Evolutionary conservation across 2,888 invertebrate genomes (phyloP), one percentile per base, ranked within the genome.

Genomic region (Pseudolycoriella hygida): DNA sequence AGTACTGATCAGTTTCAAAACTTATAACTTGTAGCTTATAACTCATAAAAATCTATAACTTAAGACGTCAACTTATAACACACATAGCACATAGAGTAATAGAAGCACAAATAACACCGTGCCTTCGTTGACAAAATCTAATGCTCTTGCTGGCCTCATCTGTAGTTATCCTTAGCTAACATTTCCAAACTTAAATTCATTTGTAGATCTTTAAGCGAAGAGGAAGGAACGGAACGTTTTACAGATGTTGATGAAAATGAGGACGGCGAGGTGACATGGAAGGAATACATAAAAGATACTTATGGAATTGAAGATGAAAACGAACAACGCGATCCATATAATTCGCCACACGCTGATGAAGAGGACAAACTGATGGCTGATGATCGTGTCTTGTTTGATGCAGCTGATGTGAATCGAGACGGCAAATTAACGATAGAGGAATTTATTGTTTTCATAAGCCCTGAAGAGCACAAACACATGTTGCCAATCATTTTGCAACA

Each of bases 391-490:
- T 81, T 93, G 69, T 98, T 94, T 69, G 64, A 72, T 43, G 77
- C 77, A 3, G 92, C 96, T 0, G 97, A 98, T 69, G 56, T 64
- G 12, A 76, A 96, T 61, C 71, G 76, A 15, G 90, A 98, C 64
- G 84, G 81, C 1, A 62, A 69, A 30, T 69, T 98, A 43, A 74
- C 79, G 55, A 56, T 71, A 2, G 67, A 74, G 2, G 97, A 98
- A 64, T 94, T 88, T 67, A 69, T 82, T 51, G 75, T 83, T 17
- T 97, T 96, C 64, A 79, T 85, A 40, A 90, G 89, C 62, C 97
- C 98, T 0, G 93, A 94, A 66, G 93, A 96, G 61, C 83, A 87
- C 62, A 78, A 78, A 25, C 73, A 76, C 57, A 96, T 97, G 96
- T 69, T 84, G 51, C 76, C 79, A 14, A 67, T 78, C 52, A 74